phyloP scores from a whole-genome alignment of 1,140 invertebrate genomes.

The Babylonia areolata region DNA sequence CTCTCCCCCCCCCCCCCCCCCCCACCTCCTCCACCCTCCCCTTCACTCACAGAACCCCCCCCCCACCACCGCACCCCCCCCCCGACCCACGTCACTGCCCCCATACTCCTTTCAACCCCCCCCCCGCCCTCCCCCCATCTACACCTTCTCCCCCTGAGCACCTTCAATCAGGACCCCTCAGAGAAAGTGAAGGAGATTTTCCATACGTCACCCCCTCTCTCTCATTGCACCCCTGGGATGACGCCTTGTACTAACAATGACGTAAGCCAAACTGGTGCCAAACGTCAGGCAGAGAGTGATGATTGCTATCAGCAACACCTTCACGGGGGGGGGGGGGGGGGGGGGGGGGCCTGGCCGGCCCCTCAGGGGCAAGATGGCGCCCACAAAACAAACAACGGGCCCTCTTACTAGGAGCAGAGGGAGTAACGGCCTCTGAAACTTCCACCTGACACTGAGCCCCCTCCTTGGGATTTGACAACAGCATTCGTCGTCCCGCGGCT shows the following conservation, averaged over 20 bases:
- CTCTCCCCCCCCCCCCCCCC: background rate
- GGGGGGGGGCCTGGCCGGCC: background rate
- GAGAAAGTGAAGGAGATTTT: background rate
- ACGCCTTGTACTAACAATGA: constrained; percentile 16
- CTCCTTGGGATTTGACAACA: background rate
- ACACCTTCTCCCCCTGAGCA: background rate
- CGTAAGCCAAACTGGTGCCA: constrained; percentile 30
- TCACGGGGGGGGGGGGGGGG: background rate
- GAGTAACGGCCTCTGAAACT: background rate
- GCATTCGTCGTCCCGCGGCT: background rate
- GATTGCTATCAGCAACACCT: constrained; percentile 24
- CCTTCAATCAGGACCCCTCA: background rate
- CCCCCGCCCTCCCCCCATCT: background rate
- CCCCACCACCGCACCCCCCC: background rate
- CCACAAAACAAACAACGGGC: background rate
- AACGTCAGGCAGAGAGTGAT: constrained; percentile 20
- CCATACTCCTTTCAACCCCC: background rate
- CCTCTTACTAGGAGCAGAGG: background rate
- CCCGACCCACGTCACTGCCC: background rate
- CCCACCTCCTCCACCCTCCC: background rate
- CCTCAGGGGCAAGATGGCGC: background rate
- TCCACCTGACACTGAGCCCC: background rate
- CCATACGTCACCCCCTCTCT: constrained; percentile 16
- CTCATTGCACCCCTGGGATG: constrained; percentile 2
- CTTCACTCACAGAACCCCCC: too few relatives aligned